Evolutionary conservation across 2,113 vertebrate genomes (phyloP).

Genomic region (Triplophysa tibetana): DNA sequence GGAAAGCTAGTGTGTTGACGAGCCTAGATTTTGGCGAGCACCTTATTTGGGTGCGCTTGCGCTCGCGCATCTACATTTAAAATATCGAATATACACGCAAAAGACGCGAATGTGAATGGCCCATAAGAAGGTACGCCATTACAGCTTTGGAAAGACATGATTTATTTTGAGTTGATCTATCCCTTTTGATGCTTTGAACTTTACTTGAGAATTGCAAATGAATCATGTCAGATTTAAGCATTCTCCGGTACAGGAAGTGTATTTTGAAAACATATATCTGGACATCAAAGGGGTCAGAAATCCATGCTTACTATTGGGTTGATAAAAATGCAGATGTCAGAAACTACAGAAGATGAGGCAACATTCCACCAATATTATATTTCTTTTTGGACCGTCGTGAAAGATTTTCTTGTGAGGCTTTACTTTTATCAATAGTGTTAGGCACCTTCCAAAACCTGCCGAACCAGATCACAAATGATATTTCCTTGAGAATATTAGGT

Average conservation of each 20-base stretch:
- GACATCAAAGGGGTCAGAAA: neutral
- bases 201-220: neutral
- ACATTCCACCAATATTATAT: neutral
- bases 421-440: neutral
- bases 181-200: neutral
- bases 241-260: neutral
- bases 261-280: neutral
- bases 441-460: conserved; percentile 1
- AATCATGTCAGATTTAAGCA: neutral
- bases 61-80: no score
- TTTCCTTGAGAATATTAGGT: conserved; percentile 5
- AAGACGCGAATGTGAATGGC: no score
- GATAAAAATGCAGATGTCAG: neutral
- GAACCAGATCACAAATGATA: conserved; percentile 14
- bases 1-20: no score
- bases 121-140: no score
- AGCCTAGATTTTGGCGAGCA: no score
- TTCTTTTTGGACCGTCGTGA: neutral
- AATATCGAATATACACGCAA: no score
- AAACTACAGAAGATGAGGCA: neutral
- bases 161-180: no score
- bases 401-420: neutral
- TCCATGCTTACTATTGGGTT: neutral
- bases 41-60: no score
- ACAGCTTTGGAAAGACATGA: no score